These are phyloP conservation scores for Chelonus insularis DNA, from an alignment of 1,140 invertebrate species.

Conservation along the genomic window DNA sequence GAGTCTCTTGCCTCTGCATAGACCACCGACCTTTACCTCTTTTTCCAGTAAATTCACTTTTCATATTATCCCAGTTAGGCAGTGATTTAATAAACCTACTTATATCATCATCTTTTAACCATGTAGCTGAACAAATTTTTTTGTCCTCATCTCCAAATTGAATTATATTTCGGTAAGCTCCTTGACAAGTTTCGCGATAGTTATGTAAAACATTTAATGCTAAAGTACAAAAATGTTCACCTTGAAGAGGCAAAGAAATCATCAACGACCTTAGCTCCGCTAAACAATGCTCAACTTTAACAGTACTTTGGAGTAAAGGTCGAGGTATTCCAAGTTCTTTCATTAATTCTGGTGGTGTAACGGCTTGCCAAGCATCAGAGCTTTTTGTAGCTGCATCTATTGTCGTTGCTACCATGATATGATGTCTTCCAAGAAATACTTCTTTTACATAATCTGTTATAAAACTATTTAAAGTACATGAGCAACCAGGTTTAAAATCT, in stretches of 20 bases:
- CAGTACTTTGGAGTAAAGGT: conserved; percentile 73
- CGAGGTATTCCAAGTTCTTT: conserved; percentile 65
- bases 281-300: conserved; percentile 73
- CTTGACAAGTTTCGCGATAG: conserved; percentile 77
- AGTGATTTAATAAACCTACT: conserved; percentile 84
- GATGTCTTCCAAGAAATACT: conserved; percentile 67
- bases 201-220: conserved; percentile 71
- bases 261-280: conserved; percentile 71
- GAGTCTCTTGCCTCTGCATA: conserved; percentile 60
- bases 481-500: conserved; percentile 66
- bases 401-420: conserved; percentile 63
- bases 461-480: conserved; percentile 73
- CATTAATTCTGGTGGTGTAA: conserved; percentile 69
- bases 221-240: conserved; percentile 71
- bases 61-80: conserved; percentile 81
- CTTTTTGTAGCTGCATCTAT: conserved; percentile 73
- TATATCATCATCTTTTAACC: conserved; percentile 95
- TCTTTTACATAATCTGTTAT: conserved; percentile 77
- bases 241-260: conserved; percentile 72
- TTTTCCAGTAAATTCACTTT: conserved; percentile 57
- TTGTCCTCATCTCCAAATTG: conserved; percentile 81
- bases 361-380: conserved; percentile 73
- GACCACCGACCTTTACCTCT: conserved; percentile 46
- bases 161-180: conserved; percentile 76
- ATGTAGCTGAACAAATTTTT: conserved; percentile 82